Evolutionary conservation across 2,888 invertebrate species (phyloP), one percentile per base, ranked within the genome.

Genomic region (Pimpla rufipes): DNA sequence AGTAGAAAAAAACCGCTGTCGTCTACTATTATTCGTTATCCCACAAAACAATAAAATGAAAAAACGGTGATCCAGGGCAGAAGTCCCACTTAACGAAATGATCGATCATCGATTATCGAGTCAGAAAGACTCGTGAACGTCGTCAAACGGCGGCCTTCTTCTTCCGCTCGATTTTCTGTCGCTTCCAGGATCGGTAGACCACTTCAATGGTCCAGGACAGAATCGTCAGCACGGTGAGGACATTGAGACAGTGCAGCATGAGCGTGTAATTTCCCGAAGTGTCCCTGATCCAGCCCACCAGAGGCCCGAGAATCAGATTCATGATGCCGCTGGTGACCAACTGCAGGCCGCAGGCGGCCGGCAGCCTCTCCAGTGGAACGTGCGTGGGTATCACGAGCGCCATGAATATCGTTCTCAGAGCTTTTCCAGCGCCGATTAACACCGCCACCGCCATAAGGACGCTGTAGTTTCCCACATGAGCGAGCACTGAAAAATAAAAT

Each of bases 341-440:
- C 89, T 96, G 96, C 64, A 97, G 93, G 0, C 96, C 96, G 0
- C 96, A 95, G 2, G 96, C 96, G 10, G 96, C 96, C 0, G 97
- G 96, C 80, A 97, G 90, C 79, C 96, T 95, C 84, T 96, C 95
- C 13, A 97, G 90, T 0, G 96, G 95, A 55, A 97, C 96, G 89
- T 96, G 95, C 0, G 95, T 95, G 2, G 96, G 96, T 87, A 97
- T 96, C 11, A 96, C 96, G 4, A 97, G 92, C 0, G 96, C 96
- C 95, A 96, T 96, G 88, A 96, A 96, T 6, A 97, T 96, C 4
- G 96, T 96, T 76, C 96, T 94, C 0, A 97, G 91, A 0, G 96
- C 96, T 93, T 96, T 97, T 21, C 96, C 96, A 79, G 95, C 94
- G 0, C 97, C 97, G 84, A 96, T 95, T 85, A 96, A 94, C 0